A percentile compares a stretch with the other conserved stretches of the same genome.
Conservation (phyloP, 2,113 vertebrate species). For the Gymnocephalus cernua region DNA sequence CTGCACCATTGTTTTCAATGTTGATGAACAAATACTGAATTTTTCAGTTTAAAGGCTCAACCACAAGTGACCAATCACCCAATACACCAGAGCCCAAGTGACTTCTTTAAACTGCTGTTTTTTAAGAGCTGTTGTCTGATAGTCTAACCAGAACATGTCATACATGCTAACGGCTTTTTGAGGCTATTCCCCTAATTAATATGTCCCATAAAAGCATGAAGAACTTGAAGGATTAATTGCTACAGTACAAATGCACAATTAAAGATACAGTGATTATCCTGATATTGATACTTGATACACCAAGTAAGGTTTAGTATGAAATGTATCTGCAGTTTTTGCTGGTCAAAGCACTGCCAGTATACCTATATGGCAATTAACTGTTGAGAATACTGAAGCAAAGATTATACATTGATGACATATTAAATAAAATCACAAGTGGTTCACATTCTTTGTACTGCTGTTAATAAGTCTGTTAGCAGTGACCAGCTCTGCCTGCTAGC, state of each 20-base stretch:
- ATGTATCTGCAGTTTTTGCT: background rate
- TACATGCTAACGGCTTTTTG: no score
- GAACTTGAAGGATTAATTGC: background rate
- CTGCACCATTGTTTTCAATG: constrained; percentile 20
- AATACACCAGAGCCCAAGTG: background rate
- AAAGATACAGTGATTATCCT: background rate
- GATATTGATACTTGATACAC: background rate
- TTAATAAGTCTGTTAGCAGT: constrained; percentile 50
- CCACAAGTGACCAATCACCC: background rate
- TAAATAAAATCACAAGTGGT: background rate
- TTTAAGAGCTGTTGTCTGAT: background rate
- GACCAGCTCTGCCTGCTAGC: constrained; percentile 46
- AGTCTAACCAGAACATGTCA: no score
- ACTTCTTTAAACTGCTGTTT: background rate
- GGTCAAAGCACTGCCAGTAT: background rate
- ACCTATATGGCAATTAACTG: background rate
- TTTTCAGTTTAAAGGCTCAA: background rate
- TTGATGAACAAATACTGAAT: background rate
- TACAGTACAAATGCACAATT: background rate
- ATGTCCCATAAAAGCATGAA: background rate
- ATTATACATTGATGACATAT: background rate
- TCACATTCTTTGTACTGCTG: constrained; percentile 25
- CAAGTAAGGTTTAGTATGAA: background rate
- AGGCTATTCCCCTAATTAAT: background rate
- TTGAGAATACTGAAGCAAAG: background rate